These are phyloP conservation scores for Synanceia verrucosa DNA, from an alignment of 2,797 vertebrate genomes.

Conservation along the genomic window DNA sequence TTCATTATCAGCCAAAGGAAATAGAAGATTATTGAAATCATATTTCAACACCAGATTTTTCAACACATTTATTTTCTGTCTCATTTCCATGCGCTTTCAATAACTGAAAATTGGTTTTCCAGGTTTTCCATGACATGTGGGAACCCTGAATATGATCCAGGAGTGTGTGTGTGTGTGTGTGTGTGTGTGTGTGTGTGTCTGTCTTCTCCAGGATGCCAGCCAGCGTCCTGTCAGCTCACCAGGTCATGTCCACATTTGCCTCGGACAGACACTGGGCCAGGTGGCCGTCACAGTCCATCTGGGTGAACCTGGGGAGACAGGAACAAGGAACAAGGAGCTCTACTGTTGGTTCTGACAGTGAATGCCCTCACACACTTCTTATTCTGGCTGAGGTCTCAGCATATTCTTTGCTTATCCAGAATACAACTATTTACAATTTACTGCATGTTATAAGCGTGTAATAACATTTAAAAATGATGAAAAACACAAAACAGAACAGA, in stretches of 20 bases:
- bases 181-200: neutral
- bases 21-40: too few relatives aligned
- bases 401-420: too few relatives aligned
- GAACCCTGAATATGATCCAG: neutral
- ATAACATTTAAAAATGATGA: too few relatives aligned
- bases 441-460: too few relatives aligned
- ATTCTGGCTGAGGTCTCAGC: neutral
- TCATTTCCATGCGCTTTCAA: neutral
- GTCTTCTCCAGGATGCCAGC: conserved; percentile 1
- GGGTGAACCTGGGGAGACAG: conserved; percentile 80
- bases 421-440: too few relatives aligned
- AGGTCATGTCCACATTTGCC: conserved; percentile 85
- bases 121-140: neutral
- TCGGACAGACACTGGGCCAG: conserved; percentile 92
- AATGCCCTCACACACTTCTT: neutral
- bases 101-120: neutral
- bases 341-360: neutral
- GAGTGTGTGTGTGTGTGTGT: neutral
- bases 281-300: conserved; percentile 89
- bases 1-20: neutral
- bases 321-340: conserved; percentile 15
- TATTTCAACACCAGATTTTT: neutral
- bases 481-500: too few relatives aligned
- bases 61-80: too few relatives aligned
- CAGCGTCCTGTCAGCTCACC: conserved; percentile 78